These are phyloP conservation scores for Aphrophora alni DNA, from an alignment of 2,888 invertebrate genomes.

Conservation along the genomic window DNA sequence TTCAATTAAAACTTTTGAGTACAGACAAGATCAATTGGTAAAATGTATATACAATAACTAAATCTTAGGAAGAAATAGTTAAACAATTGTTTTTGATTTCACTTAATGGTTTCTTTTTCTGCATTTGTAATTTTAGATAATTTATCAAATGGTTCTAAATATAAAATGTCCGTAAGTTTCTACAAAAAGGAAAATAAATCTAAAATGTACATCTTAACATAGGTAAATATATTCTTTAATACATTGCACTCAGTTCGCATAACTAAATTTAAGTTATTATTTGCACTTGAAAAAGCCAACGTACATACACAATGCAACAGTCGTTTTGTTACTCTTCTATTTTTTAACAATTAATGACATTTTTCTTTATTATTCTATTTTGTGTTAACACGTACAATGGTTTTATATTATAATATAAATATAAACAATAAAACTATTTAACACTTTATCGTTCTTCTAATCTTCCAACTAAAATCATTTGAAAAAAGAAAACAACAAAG, in stretches of 20 bases:
- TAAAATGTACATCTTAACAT: neutral
- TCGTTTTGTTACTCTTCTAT: neutral
- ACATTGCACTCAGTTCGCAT: neutral
- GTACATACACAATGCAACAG: neutral
- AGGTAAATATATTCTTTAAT: neutral
- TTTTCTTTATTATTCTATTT: neutral
- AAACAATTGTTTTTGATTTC: neutral
- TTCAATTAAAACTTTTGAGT: neutral
- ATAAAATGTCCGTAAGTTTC: neutral
- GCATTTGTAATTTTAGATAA: neutral
- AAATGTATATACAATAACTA: neutral
- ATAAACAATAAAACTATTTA: neutral
- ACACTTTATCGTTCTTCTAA: slow-evolving; percentile 4
- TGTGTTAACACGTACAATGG: neutral
- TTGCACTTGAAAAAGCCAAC: neutral
- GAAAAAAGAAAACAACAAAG: neutral
- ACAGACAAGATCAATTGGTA: neutral
- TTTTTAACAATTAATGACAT: neutral
- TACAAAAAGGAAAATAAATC: neutral
- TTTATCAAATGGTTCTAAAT: neutral
- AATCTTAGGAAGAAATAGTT: neutral
- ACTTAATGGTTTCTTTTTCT: neutral
- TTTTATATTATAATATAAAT: neutral
- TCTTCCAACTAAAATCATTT: neutral
- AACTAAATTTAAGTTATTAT: neutral